phyloP scores from a whole-genome alignment of 2,113 vertebrate species.

The Piliocolobus tephrosceles region DNA sequence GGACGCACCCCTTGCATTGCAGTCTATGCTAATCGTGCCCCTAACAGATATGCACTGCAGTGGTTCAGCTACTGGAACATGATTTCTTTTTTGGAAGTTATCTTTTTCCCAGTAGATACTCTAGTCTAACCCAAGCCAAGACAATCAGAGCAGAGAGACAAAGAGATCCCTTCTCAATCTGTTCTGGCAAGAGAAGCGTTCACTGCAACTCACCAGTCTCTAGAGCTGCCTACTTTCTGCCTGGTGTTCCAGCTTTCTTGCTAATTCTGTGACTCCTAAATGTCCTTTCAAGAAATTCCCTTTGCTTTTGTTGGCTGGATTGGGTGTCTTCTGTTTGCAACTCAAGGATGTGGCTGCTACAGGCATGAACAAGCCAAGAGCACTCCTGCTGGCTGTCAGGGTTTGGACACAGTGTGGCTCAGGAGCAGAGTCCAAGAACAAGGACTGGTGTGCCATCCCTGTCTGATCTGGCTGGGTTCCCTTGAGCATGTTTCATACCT shows the following conservation, averaged over 20 bases:
- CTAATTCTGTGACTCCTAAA: background rate
- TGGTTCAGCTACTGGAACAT: background rate
- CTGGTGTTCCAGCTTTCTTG: background rate
- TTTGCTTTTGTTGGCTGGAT: background rate
- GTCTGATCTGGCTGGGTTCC: background rate
- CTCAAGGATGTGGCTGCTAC: background rate
- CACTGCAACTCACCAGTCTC: background rate
- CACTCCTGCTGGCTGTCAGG: background rate
- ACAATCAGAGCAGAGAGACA: background rate
- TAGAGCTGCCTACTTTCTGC: background rate
- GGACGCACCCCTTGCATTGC: background rate
- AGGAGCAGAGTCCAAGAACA: background rate
- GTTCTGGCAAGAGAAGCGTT: background rate
- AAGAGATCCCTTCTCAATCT: background rate
- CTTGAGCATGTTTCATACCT: background rate
- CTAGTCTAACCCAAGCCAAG: background rate
- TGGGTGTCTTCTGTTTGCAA: background rate
- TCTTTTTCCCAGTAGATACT: background rate
- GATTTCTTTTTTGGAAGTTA: background rate
- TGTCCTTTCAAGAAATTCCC: background rate
- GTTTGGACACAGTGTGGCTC: background rate
- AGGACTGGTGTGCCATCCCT: background rate
- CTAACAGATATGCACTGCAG: background rate
- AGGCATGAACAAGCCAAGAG: background rate
- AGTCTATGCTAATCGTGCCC: background rate